phyloP scores from a whole-genome alignment of 2,113 vertebrate species.

The Peromyscus californicus region DNA sequence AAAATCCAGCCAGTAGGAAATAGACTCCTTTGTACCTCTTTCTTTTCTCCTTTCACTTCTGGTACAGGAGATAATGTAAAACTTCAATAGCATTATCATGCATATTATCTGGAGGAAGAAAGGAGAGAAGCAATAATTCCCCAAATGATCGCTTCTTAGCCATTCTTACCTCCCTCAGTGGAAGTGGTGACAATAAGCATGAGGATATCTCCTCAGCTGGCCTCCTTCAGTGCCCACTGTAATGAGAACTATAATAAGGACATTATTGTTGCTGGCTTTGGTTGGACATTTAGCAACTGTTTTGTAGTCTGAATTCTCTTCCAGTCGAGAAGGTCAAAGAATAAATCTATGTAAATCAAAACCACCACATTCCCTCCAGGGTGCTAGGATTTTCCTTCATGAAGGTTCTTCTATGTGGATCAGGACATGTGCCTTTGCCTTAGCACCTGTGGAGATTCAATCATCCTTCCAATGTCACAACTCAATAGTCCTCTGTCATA shows the following conservation, averaged over 20 bases:
- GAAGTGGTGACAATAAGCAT: background rate
- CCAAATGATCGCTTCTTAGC: background rate
- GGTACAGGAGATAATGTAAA: background rate
- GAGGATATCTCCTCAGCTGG: background rate
- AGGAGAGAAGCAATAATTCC: background rate
- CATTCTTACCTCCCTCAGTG: background rate
- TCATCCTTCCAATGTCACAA: slow-evolving; percentile 6
- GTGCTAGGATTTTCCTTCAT: background rate
- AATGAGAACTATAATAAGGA: background rate
- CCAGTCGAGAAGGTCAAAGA: background rate
- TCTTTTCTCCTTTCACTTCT: background rate
- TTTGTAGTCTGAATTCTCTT: background rate
- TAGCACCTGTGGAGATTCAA: background rate
- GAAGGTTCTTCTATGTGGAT: background rate
- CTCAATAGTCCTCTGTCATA: slow-evolving; percentile 17
- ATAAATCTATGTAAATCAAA: slow-evolving; percentile 34
- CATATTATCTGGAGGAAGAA: background rate
- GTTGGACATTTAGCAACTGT: background rate
- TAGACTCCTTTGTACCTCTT: background rate
- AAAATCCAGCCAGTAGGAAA: background rate
- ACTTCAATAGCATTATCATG: background rate
- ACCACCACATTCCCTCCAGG: background rate
- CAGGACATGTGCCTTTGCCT: background rate
- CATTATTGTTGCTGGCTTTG: background rate
- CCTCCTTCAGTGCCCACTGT: background rate